Conservation (phyloP, 2,113 vertebrate species). For the Gallinago undulata region DNA sequence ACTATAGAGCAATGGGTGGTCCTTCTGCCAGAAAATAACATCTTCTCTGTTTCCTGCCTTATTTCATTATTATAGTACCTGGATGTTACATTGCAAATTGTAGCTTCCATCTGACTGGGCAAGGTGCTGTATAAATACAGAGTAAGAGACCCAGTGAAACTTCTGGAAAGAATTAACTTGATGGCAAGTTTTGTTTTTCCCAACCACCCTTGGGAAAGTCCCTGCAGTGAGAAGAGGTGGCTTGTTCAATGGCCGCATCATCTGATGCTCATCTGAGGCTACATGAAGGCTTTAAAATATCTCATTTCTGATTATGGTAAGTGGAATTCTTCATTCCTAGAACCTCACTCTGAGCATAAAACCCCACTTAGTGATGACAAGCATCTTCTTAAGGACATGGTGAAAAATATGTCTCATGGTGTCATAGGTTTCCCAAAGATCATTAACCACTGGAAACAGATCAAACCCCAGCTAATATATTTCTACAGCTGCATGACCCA, state of each 20-base stretch:
- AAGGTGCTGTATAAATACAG: background rate
- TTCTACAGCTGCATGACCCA: background rate
- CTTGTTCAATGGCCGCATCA: fast-evolving
- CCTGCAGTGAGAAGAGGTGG: background rate
- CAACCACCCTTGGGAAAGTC: fast-evolving
- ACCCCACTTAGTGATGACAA: background rate
- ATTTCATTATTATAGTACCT: background rate
- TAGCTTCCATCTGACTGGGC: background rate
- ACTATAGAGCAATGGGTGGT: background rate
- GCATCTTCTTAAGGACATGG: background rate
- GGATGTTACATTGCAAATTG: background rate
- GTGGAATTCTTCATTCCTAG: background rate
- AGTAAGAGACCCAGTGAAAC: background rate
- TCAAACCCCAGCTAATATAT: background rate
- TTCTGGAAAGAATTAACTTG: background rate
- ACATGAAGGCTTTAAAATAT: background rate
- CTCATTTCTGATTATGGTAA: background rate
- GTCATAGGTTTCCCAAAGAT: background rate
- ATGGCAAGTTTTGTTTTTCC: background rate
- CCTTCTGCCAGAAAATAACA: background rate
- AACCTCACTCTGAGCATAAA: background rate
- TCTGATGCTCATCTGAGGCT: background rate
- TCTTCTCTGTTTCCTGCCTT: background rate
- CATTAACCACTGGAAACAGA: background rate
- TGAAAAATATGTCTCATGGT: background rate